Percentiles rank a stretch among this genome's conserved stretches.
Evolutionary conservation across 2,797 vertebrate species (phyloP).

Genomic region (Myotis pilosus): DNA sequence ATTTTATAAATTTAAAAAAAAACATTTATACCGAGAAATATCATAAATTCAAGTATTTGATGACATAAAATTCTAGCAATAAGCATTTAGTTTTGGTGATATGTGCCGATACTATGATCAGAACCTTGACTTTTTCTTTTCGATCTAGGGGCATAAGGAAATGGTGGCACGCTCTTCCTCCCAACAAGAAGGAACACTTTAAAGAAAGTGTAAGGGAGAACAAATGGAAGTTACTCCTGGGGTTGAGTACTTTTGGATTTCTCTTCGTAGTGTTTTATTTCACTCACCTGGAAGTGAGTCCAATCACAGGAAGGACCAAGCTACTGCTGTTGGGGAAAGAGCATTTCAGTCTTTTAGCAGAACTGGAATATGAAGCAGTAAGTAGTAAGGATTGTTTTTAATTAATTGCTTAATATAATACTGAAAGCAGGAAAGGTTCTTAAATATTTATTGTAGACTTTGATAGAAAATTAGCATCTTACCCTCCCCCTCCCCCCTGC

Average conservation of each 20-base stretch:
- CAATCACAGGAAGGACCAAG: conserved; percentile 92
- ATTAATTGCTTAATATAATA: background rate
- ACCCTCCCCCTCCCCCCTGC: background rate
- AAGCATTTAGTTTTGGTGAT: background rate
- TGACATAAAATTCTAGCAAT: background rate
- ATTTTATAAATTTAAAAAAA: background rate
- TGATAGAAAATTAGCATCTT: background rate
- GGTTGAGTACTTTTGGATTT: conserved; percentile 82
- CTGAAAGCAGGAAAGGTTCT: background rate
- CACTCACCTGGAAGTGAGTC: conserved; percentile 94
- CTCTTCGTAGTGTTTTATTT: conserved; percentile 88
- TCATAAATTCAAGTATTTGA: background rate
- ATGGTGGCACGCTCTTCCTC: conserved; percentile 94
- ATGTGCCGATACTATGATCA: background rate
- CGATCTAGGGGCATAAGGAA: conserved; percentile 92
- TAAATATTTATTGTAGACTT: background rate
- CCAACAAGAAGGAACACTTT: conserved; percentile 89
- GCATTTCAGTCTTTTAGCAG: conserved; percentile 90
- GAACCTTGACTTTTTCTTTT: conserved; percentile 56
- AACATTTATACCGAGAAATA: background rate
- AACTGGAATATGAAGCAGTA: conserved; percentile 89
- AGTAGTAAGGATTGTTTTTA: conserved; percentile 72
- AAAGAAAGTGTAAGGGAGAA: conserved; percentile 86
- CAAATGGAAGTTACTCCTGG: conserved; percentile 89
- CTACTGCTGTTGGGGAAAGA: conserved; percentile 92